A percentile compares a stretch with the other conserved stretches of the same genome.
These are phyloP conservation scores for Stegostoma tigrinum DNA, from an alignment of 2,113 vertebrate genomes.

Conservation along the genomic window DNA sequence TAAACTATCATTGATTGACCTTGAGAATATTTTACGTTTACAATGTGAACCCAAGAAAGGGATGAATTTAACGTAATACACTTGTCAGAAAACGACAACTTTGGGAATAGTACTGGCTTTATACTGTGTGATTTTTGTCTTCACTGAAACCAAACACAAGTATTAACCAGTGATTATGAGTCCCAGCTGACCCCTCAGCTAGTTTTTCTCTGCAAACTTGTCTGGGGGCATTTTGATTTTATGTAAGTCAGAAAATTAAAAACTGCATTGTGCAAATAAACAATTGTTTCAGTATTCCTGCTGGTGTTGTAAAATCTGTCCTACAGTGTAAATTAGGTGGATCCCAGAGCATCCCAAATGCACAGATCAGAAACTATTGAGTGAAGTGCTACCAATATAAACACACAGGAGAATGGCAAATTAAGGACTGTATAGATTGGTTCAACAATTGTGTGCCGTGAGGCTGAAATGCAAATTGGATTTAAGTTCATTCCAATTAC, in stretches of 20 bases:
- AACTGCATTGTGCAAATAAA: not conserved
- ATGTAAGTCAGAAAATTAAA: not conserved
- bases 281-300: not conserved
- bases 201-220: not conserved
- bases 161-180: not conserved
- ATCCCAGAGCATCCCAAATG: not conserved
- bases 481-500: constrained; percentile 6
- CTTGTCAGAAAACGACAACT: not conserved
- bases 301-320: not conserved
- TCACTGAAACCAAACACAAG: not conserved
- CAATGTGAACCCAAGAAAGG: not conserved
- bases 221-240: too few species aligned
- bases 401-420: not conserved
- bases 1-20: not conserved
- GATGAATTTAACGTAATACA: not conserved
- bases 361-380: not conserved
- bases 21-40: not conserved
- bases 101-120: not conserved
- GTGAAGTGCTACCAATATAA: not conserved
- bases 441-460: not conserved
- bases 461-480: constrained; percentile 16
- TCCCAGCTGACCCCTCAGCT: not conserved
- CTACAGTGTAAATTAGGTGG: not conserved
- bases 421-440: constrained; percentile 5
- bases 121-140: not conserved